Evolutionary conservation across 2,797 vertebrate genomes (phyloP).

Genomic region (Onychomys torridus): DNA sequence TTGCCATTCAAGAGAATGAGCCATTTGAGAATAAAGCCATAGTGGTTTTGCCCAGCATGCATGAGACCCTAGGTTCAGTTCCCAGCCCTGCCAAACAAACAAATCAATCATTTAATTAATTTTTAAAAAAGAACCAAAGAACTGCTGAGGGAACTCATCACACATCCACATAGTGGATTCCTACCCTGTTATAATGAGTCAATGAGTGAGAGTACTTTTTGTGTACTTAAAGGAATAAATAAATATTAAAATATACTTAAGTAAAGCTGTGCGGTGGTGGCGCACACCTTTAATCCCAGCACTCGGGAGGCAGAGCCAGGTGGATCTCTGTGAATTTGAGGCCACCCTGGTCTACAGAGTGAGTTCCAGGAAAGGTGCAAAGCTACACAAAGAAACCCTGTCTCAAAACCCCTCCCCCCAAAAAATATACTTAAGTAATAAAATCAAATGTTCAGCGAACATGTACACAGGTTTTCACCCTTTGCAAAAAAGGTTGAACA

Average conservation of each 20-base stretch:
- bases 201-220: not conserved
- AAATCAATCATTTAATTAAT: not conserved
- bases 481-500: not conserved
- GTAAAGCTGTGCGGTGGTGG: no score
- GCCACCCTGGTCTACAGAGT: no score
- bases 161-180: not conserved
- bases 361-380: no score
- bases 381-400: no score
- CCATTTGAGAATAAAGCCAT: not conserved
- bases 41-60: not conserved
- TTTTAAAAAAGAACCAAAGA: not conserved
- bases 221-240: not conserved
- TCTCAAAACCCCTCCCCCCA: no score
- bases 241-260: slow-evolving; percentile 15
- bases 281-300: no score
- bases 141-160: not conserved
- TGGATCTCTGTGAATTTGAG: no score
- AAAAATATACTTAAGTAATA: slow-evolving; percentile 30
- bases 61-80: not conserved
- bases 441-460: not conserved
- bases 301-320: no score
- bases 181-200: not conserved
- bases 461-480: not conserved
- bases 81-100: not conserved
- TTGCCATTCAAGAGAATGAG: not conserved